phyloP scores from a whole-genome alignment of 2,113 vertebrate genomes.

The Toxotes chatareus region DNA sequence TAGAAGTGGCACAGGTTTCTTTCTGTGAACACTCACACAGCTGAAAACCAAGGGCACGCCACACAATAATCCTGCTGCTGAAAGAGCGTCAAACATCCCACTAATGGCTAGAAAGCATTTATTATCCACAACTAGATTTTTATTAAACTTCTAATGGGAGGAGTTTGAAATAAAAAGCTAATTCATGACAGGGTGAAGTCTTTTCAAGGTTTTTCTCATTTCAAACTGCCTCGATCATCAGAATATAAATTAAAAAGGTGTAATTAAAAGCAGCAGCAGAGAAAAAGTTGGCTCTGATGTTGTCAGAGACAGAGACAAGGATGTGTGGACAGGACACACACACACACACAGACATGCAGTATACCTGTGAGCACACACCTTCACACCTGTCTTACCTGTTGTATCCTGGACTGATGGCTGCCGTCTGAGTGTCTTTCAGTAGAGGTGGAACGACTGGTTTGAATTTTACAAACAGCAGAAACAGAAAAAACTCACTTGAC shows the following conservation, averaged over 20 bases:
- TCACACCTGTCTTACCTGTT: conserved; percentile 20
- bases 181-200: conserved; percentile 48
- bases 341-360: conserved; percentile 1
- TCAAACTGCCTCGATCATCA: conserved; percentile 52
- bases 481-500: neutral
- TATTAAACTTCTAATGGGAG: conserved; percentile 69
- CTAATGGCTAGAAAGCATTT: conserved; percentile 73
- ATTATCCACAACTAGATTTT: conserved; percentile 65
- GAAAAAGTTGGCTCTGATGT: conserved; percentile 29
- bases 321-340: neutral
- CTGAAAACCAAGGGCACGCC: conserved; percentile 65
- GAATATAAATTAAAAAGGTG: conserved; percentile 57
- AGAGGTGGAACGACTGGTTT: too few species aligned
- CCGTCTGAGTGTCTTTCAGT: too few species aligned
- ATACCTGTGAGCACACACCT: too few species aligned
- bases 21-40: conserved; percentile 20
- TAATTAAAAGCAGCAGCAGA: conserved; percentile 64
- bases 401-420: neutral
- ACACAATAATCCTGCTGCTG: conserved; percentile 33
- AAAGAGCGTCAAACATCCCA: conserved; percentile 45
- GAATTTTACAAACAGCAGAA: neutral
- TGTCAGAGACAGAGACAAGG: conserved; percentile 19
- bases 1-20: conserved; percentile 8
- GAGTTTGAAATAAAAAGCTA: conserved; percentile 60
- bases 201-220: conserved; percentile 71